Conservation (phyloP, 2,888 invertebrate genomes). For the Drosophila demipolita region DNA sequence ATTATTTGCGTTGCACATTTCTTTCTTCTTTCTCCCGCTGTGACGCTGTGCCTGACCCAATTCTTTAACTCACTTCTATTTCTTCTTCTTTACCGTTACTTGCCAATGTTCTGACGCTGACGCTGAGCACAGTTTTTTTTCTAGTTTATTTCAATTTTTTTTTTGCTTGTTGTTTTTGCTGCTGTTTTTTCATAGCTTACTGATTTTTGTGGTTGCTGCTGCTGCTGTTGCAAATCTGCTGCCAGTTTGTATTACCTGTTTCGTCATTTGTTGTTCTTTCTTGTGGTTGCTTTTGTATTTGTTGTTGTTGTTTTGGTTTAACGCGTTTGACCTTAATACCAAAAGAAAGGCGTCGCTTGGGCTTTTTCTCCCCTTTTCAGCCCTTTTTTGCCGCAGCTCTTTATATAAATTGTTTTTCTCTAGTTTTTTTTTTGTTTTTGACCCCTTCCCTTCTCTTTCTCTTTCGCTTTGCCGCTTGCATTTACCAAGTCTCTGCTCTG, state of each 20-base stretch:
- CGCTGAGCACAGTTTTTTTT: constrained; percentile 13
- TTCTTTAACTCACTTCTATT: constrained; percentile 56
- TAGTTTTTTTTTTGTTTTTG: neutral
- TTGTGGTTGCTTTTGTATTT: constrained; percentile 29
- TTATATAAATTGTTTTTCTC: constrained; percentile 41
- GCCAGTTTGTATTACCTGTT: constrained; percentile 58
- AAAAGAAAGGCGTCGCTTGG: constrained; percentile 75
- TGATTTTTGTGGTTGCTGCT: constrained; percentile 66
- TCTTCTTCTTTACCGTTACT: constrained; percentile 49
- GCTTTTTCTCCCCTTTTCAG: constrained; percentile 28
- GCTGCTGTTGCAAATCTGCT: constrained; percentile 69
- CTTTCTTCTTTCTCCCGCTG: neutral
- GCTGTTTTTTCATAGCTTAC: constrained; percentile 47
- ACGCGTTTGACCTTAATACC: constrained; percentile 79
- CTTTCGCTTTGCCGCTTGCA: neutral
- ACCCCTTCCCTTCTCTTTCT: neutral
- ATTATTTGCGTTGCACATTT: constrained; percentile 51
- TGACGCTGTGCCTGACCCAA: constrained; percentile 60
- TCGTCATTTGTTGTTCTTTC: constrained; percentile 37
- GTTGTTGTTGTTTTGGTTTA: constrained; percentile 65
- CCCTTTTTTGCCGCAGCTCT: constrained; percentile 25
- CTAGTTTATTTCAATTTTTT: neutral
- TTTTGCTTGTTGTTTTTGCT: constrained; percentile 26
- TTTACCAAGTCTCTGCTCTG: neutral
- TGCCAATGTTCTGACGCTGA: constrained; percentile 38